Evolutionary conservation across 2,113 vertebrate species (phyloP), one percentile per base, ranked within the genome.

Genomic region (Chascanopsetta lugubris): DNA sequence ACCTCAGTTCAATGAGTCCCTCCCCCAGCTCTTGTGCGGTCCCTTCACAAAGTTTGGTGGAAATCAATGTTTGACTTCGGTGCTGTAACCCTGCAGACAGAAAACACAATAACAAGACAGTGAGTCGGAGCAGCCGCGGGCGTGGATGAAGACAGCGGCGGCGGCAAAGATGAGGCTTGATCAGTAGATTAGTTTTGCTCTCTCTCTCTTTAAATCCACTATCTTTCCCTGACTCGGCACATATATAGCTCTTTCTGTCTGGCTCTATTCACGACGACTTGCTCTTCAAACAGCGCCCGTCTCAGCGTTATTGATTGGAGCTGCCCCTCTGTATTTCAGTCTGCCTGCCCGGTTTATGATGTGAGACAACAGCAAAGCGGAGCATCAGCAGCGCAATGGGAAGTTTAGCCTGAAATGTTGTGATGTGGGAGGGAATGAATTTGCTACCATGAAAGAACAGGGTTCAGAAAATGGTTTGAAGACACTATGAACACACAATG

Each of bases 121-220:
- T 42, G 67, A 71, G 49, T 64, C 58, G 61, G 65, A 21, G 56
- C 68, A 65, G 81, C 58, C 49, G 49, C 40, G 63, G 63, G 50
- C 69, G 17, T 43, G 59, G 26, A 20, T 60, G 27, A 43, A 20
- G 53, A 18, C 13, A n/a, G 60, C 18, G 55, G 30, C 58, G n/a
- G 60, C 18, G 55, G 30, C 58, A 53, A 8, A 54, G 54, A 69
- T 67, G 12, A 21, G 22, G 25, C 46, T 2, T 46, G 61, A 53
- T 75, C 56, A 27, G 21, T 34, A 4, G 22, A 57, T 57, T 58
- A 45, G 51, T 25, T 51, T 43, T 49, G 24, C 38, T 29, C 7
- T 8, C 38, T 24, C 61, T 78, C 38, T 24, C 61, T 78, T 24
- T 61, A 8, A 53, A 36, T 47, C 15, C 12, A 34, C 32, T 58